Evolutionary conservation across 2,113 vertebrate species (phyloP), one percentile per base, ranked within the genome.

Genomic region (Glaucidium brasilianum): DNA sequence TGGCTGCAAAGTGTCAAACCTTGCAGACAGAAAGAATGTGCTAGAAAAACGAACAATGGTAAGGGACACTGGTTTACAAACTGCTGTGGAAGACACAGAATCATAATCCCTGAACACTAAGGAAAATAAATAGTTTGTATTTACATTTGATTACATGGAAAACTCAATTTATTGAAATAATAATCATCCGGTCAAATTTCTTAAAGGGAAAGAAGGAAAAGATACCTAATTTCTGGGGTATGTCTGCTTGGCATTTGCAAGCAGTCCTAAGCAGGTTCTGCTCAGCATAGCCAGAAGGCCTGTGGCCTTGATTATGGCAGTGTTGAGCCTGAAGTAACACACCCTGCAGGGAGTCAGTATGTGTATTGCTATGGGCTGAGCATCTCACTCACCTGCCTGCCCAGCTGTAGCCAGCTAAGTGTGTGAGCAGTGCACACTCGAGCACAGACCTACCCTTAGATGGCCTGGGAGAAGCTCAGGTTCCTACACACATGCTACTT

Each of bases 401-500:
- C 52, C n/a, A 43, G 21, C 30, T 60, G 11, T 19, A 85, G 64
- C 50, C 64, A 50, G 9, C 39, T 20, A 11, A 49, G 23, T 1
- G 0, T 34, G 27, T n/a, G 25, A 81, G 27, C 45, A 85, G 37
- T 8, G 27, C n/a, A 53, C 15, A 18, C 25, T 12, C 0, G 2
- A 66, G 62, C 47, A 75, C 47, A 74, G 66, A 15, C 12, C 6
- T 30, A 12, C 25, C 8, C 29, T 64, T 18, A 35, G 34, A 29
- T 12, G 5, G 0, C 29, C 8, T 58, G 29, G 47, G 69, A 75
- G 60, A 66, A 6, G 30, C 35, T 81, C 56, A 25, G 47, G n/a
- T 49, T 21, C 52, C 49, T 60, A 3, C 0, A 1, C 5, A 13
- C 15, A 13, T 45, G 37, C 37, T 91, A 14, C 0, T 0, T 39